phyloP scores from a whole-genome alignment of 2,888 invertebrate species.

The Drosophila recens region DNA sequence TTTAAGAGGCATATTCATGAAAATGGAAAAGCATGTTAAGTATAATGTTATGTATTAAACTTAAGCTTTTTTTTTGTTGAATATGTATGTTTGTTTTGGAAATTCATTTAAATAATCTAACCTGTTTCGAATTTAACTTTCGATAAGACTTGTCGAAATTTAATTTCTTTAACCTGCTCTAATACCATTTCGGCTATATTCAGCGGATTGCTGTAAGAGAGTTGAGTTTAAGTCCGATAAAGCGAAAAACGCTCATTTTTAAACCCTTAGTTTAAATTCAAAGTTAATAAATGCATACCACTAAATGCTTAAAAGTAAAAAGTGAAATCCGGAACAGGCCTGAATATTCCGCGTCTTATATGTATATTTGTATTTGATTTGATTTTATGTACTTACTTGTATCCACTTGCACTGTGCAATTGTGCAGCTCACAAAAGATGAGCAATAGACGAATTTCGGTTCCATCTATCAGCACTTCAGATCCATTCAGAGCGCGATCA shows the following conservation, averaged over 20 bases:
- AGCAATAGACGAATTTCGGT: conserved; percentile 85
- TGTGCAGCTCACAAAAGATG: conserved; percentile 84
- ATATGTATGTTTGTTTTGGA: neutral
- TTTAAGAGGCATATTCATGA: too few species aligned
- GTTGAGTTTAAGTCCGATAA: too few species aligned
- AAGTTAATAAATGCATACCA: too few species aligned
- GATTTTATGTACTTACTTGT: conserved; percentile 63
- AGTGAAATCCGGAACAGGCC: too few species aligned
- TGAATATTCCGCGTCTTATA: neutral
- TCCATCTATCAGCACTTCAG: conserved; percentile 86
- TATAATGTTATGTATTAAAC: neutral
- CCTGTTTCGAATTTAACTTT: too few species aligned
- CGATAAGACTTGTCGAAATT: too few species aligned
- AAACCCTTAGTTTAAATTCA: too few species aligned
- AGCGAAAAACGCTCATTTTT: too few species aligned
- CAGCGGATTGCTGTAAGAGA: too few species aligned
- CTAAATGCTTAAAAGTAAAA: too few species aligned
- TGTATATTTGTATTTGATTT: neutral
- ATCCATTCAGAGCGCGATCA: conserved; percentile 56
- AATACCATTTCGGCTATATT: too few species aligned
- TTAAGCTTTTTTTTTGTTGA: neutral
- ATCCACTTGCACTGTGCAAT: conserved; percentile 85
- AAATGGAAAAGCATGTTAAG: neutral
- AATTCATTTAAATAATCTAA: neutral
- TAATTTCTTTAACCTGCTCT: too few species aligned